Base-by-base conservation (phyloP, 2,113 vertebrate genomes). In the Camarhynchus parvulus region DNA sequence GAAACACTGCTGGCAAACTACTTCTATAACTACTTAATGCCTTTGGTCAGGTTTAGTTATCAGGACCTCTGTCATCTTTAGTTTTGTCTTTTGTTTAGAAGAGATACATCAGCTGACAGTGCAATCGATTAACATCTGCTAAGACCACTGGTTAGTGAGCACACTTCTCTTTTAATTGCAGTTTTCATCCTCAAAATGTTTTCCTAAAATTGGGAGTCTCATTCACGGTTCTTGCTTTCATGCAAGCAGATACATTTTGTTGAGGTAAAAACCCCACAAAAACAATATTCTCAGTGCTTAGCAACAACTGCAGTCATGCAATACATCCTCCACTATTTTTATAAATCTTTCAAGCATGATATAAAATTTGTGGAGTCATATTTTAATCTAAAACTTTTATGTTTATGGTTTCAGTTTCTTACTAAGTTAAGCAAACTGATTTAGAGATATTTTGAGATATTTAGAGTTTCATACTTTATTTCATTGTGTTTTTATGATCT, bases 321-420 rank as follows among this genome's bases (percentile, higher is more conserved):
- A 44, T 78, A 66, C 39, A 72, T 56, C 31, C 25, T 95, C 52
- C 39, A 81, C 50, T 23, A 35, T 83, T 94, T 82, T 92, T 96
- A 89, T 37, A 77, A 89, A 61, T 44, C 62, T 53, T 78, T 5
- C 68, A 61, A 90, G 9, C 16, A 11, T 44, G 18, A 66, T 86
- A 53, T 85, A 93, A 93, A 87, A 95, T 46, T 76, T 74, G 15
- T 89, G 46, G 66, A 66, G 42, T 66, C n/a, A 18, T 83, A 31
- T 96, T 96, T 96, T 96, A 94, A 85, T 94, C 58, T n/a, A 49
- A 88, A 62, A 8, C n/a, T 13, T 81, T 91, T 74, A 25, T 35
- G 59, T 85, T 96, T 92, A 83, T 76, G 25, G n/a, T 75, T 91
- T 95, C 33, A 5, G 21, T 69, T 78, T 85, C 53, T 41, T 68